Evolutionary conservation across 2,888 invertebrate genomes (phyloP).

Genomic region (Cantharis rufa): DNA sequence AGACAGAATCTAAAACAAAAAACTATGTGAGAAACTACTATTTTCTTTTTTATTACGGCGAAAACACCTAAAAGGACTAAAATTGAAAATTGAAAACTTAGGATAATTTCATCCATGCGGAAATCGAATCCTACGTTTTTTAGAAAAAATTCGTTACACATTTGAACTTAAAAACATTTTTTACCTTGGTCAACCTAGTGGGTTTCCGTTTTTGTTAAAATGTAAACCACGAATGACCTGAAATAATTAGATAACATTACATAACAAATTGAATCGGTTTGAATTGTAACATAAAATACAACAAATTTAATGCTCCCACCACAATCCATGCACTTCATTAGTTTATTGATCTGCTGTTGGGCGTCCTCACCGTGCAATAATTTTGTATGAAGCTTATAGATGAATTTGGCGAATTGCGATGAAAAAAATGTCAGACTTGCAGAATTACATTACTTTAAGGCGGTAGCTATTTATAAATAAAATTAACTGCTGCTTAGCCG

Average conservation of each 20-base stretch:
- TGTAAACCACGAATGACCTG: neutral
- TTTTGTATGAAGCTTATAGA: neutral
- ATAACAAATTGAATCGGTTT: neutral
- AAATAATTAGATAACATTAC: neutral
- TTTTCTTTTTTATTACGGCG: neutral
- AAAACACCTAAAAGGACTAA: neutral
- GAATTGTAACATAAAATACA: neutral
- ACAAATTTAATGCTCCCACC: neutral
- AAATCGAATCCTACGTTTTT: no score
- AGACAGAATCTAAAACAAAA: conserved; percentile 27
- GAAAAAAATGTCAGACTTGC: neutral
- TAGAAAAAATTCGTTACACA: neutral
- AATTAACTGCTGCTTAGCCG: neutral
- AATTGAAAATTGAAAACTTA: neutral
- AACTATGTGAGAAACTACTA: neutral
- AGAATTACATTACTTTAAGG: no score
- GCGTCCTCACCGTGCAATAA: neutral
- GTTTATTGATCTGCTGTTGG: neutral
- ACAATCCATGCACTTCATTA: neutral
- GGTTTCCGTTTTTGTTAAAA: neutral
- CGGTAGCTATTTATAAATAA: neutral
- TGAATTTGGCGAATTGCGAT: neutral
- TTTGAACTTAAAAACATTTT: neutral
- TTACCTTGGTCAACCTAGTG: neutral
- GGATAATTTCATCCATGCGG: neutral